phyloP scores from a whole-genome alignment of 2,888 invertebrate species.

The Liposcelis brunnea region DNA sequence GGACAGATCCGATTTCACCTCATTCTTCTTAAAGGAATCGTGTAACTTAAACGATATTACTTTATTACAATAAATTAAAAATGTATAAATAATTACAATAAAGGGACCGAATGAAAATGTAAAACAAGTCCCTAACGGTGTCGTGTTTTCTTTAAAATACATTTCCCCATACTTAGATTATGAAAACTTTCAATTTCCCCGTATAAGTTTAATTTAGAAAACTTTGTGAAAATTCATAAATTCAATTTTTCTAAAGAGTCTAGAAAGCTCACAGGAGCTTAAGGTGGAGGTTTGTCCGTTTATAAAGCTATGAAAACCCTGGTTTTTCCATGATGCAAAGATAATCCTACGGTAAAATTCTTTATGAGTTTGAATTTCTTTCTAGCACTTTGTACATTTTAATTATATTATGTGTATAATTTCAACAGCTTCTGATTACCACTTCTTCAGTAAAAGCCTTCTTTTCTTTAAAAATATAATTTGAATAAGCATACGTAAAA shows the following conservation, averaged over 20 bases:
- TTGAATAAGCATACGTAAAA: too few species aligned
- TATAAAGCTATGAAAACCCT: not conserved
- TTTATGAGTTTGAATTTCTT: conserved; percentile 4
- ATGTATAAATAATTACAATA: conserved; percentile 4
- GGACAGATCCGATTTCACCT: too few species aligned
- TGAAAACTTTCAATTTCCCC: not conserved
- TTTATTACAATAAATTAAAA: conserved; percentile 3
- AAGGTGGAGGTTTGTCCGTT: not conserved
- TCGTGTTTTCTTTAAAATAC: not conserved
- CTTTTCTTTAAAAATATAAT: too few species aligned
- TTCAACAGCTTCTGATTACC: conserved; percentile 1
- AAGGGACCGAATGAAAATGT: conserved; percentile 3
- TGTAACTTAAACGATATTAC: not conserved
- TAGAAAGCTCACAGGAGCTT: not conserved
- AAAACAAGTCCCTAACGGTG: not conserved
- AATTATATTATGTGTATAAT: conserved; percentile 2
- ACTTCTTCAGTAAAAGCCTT: too few species aligned
- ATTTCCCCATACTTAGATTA: not conserved
- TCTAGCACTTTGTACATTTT: not conserved
- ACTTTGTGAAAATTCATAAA: conserved; percentile 6
- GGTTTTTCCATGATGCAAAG: not conserved
- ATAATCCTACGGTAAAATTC: not conserved
- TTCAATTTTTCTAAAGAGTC: conserved; percentile 1
- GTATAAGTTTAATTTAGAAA: not conserved
- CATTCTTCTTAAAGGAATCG: too few species aligned